A percentile compares a stretch with the other conserved stretches of the same genome.
Conservation (phyloP, 2,888 invertebrate species). For the Tubiluchus corallicola region DNA sequence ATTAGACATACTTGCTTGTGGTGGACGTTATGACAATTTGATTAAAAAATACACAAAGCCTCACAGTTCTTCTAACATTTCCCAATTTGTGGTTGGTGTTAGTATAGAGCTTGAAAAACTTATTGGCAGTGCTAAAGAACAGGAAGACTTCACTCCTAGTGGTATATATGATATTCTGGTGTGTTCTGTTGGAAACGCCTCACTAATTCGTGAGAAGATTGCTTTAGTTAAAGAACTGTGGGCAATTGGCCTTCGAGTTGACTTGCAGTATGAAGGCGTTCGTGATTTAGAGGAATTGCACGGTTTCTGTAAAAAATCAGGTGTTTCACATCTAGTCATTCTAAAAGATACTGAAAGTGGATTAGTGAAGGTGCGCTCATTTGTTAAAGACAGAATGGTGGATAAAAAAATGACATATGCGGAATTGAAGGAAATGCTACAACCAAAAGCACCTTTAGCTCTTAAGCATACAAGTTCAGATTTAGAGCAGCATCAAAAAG, state of each 20-base stretch:
- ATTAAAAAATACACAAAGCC: slow-evolving; percentile 28
- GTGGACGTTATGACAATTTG: slow-evolving; percentile 72
- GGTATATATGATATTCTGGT: too few species aligned
- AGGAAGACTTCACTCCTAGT: too few species aligned
- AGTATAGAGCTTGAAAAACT: slow-evolving; percentile 66
- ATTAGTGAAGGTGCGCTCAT: slow-evolving; percentile 31
- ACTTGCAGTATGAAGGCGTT: too few species aligned
- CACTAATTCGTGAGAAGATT: too few species aligned
- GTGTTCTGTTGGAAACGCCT: too few species aligned
- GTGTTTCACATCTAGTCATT: slow-evolving; percentile 43
- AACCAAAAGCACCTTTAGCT: too few species aligned
- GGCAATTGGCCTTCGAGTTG: too few species aligned
- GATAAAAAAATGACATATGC: slow-evolving; percentile 12
- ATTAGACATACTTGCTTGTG: slow-evolving; percentile 57
- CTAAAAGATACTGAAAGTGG: slow-evolving; percentile 41
- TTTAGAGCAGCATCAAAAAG: too few species aligned
- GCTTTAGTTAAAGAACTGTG: too few species aligned
- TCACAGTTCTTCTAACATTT: too few species aligned
- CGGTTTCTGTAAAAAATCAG: slow-evolving; percentile 39
- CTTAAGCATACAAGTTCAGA: too few species aligned
- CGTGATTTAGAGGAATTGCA: slow-evolving; percentile 45
- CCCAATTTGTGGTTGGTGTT: slow-evolving; percentile 53
- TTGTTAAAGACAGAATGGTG: slow-evolving; percentile 10
- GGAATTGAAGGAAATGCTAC: too few species aligned
- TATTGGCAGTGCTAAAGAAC: slow-evolving; percentile 36